Evolutionary conservation across 2,797 vertebrate genomes (phyloP).

Genomic region (Catharus ustulatus): DNA sequence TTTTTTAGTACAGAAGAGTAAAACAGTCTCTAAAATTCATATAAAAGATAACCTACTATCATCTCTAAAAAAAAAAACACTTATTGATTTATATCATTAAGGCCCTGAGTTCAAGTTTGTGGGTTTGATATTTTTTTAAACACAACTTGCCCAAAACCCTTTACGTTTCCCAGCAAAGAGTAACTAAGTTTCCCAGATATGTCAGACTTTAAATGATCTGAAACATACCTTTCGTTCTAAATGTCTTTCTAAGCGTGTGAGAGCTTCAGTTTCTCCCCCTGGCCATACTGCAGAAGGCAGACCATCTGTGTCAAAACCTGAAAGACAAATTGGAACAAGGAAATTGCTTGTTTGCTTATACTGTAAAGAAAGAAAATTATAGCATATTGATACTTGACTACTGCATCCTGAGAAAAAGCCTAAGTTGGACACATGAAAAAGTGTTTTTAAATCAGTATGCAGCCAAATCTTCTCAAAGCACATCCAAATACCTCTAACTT

Average conservation of each 20-base stretch:
- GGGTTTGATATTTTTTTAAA: neutral
- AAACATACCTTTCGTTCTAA: constrained; percentile 90
- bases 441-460: neutral
- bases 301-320: constrained; percentile 94
- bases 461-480: neutral
- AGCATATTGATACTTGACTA: neutral
- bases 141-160: neutral
- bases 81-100: neutral
- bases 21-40: neutral
- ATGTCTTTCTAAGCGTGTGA: constrained; percentile 90
- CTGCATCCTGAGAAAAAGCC: neutral
- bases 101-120: neutral
- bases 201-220: neutral
- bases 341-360: neutral
- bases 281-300: constrained; percentile 91
- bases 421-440: neutral
- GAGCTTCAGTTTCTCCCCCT: constrained; percentile 94
- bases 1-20: neutral
- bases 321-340: constrained; percentile 2
- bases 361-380: neutral
- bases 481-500: neutral
- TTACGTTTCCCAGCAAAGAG: neutral
- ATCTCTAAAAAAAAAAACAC: neutral
- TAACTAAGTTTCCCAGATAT: neutral
- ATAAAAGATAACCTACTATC: neutral